Evolutionary conservation across 64 coral and sea anemone genomes (phyloP).

Genomic region (Dendrophyllia cribrosa): DNA sequence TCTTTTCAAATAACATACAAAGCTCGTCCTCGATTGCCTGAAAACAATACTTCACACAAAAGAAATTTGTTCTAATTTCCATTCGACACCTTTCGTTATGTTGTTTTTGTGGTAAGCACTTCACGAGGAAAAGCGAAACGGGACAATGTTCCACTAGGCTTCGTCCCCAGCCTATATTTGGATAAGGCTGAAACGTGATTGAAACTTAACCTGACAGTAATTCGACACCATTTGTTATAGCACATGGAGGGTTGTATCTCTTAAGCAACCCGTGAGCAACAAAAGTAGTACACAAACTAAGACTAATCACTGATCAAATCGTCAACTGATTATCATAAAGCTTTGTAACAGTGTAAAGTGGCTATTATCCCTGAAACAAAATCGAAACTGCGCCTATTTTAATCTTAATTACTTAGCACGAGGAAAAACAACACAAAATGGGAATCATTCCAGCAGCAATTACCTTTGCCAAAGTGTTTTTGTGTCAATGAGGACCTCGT

Average conservation of each 20-base stretch:
- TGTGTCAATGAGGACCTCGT: neutral
- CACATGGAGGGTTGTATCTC: slow-evolving; percentile 23
- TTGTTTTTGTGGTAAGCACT: slow-evolving; percentile 49
- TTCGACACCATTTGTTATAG: slow-evolving; percentile 66
- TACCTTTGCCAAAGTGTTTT: neutral
- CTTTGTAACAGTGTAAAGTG: neutral
- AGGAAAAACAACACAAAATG: neutral
- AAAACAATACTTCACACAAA: slow-evolving; percentile 76
- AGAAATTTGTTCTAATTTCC: slow-evolving; percentile 66
- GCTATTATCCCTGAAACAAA: slow-evolving; percentile 25
- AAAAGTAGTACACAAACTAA: slow-evolving; percentile 2
- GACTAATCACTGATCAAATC: slow-evolving; percentile 10
- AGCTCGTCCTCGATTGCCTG: slow-evolving; percentile 52
- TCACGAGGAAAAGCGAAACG: neutral
- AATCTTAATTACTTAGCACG: slow-evolving; percentile 28
- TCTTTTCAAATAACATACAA: slow-evolving; percentile 46
- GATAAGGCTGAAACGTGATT: slow-evolving; percentile 62
- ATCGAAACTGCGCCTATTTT: slow-evolving; percentile 15
- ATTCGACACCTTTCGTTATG: slow-evolving; percentile 55
- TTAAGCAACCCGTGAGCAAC: slow-evolving; percentile 22
- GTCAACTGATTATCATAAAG: slow-evolving; percentile 25
- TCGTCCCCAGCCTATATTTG: slow-evolving; percentile 11
- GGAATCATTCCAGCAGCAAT: neutral
- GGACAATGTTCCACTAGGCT: slow-evolving; percentile 37
- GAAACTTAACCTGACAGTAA: slow-evolving; percentile 63